Evolutionary conservation across 2,888 invertebrate genomes (phyloP), one percentile per base, ranked within the genome.

Genomic region (Drosophila pseudotakahashii): DNA sequence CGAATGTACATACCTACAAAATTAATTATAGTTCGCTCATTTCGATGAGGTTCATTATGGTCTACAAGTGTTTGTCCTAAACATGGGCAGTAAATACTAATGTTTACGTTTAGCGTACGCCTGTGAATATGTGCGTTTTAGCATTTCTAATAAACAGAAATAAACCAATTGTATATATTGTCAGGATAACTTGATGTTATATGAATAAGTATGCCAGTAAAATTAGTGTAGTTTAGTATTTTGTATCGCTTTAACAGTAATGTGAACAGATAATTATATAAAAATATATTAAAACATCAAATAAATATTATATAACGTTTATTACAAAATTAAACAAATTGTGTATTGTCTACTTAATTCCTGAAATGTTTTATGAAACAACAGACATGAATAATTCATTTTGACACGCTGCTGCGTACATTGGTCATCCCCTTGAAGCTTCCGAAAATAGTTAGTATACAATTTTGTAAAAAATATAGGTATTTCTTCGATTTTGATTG

Each of bases 221-320:
- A 69, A 45, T 59, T 79, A 82, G 71, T 69, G 54, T 75, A 77
- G 77, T 26, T 23, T 61, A 62, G 41, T 16, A 62, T 79, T 82
- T 82, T 82, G 77, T 82, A 82, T 75, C 76, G 81, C 78, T 78
- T 81, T 87, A 87, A 76, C 62, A 58, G 62, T 77, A 71, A 80
- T 63, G 26, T 52, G 66, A 71, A 68, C 60, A 50, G 53, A 74
- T 64, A 55, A 81, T 72, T 68, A 55, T 54, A 72, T 14, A 66
- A 59, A 54, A 54, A 47, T 60, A 78, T 73, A 76, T 55, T 63
- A 62, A 75, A 75, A 70, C 50, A 74, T 59, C 9, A 66, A 60
- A 41, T 32, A 39, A 48, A 19, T 32, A 55, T 16, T 32, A 45
- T 37, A 53, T 30, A 67, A 39, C 39, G 44, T 68, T 58, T 51